phyloP scores from a whole-genome alignment of 2,797 vertebrate genomes.

The Chaenodraco wilsoni region DNA sequence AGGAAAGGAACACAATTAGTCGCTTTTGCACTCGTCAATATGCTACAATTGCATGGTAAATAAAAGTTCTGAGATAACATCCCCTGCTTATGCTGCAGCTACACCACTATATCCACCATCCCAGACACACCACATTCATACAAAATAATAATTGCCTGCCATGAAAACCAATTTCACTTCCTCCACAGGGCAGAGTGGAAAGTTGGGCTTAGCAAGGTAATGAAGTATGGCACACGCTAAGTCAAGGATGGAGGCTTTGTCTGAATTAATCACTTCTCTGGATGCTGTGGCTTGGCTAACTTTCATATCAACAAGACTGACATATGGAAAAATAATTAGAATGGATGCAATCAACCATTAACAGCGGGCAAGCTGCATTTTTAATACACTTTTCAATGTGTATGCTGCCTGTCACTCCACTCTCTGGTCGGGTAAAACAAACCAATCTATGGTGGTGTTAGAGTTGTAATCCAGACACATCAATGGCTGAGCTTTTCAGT shows the following conservation, averaged over 20 bases:
- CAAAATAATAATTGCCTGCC: slow-evolving; percentile 70
- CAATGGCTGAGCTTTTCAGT: slow-evolving; percentile 26
- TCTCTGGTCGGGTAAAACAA: slow-evolving; percentile 39
- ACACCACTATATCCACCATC: slow-evolving; percentile 55
- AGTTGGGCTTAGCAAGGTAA: slow-evolving; percentile 74
- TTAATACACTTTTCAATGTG: slow-evolving; percentile 65
- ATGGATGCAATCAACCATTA: slow-evolving; percentile 67
- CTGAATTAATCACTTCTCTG: slow-evolving; percentile 73
- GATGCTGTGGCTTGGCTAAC: slow-evolving; percentile 62
- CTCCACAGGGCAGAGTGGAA: slow-evolving; percentile 69
- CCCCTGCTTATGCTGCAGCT: slow-evolving; percentile 50
- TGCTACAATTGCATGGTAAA: slow-evolving; percentile 62
- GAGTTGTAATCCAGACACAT: slow-evolving; percentile 46
- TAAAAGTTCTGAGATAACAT: slow-evolving; percentile 63
- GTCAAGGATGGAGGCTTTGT: slow-evolving; percentile 75
- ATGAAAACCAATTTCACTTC: slow-evolving; percentile 75
- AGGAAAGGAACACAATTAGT: slow-evolving; percentile 50
- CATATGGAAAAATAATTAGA: slow-evolving; percentile 78
- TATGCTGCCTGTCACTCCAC: slow-evolving; percentile 70
- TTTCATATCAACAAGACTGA: slow-evolving; percentile 72
- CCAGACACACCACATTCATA: slow-evolving; percentile 64
- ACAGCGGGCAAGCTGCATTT: slow-evolving; percentile 59
- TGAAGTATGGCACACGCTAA: slow-evolving; percentile 65
- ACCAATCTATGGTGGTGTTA: slow-evolving; percentile 64
- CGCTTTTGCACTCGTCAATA: slow-evolving; percentile 49